phyloP scores from a whole-genome alignment of 2,888 invertebrate species.

The Julus scandinavius region DNA sequence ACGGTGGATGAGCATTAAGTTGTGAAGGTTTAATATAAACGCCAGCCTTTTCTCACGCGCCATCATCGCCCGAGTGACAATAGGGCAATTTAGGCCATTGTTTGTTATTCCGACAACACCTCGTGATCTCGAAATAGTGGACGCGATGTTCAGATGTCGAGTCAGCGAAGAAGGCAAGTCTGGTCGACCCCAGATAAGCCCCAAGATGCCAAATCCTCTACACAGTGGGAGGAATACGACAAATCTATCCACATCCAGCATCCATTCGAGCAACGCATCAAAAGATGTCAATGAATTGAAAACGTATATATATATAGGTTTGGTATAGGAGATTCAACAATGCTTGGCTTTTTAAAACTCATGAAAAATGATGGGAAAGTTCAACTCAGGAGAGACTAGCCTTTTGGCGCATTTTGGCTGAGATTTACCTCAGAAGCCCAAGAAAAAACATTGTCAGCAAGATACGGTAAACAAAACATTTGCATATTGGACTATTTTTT shows the following conservation, averaged over 20 bases:
- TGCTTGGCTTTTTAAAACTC: neutral
- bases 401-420: neutral
- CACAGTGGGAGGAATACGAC: neutral
- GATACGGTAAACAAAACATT: neutral
- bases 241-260: neutral
- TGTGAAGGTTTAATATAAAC: too few relatives aligned
- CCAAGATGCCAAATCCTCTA: neutral
- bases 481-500: neutral
- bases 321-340: neutral
- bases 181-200: conserved; percentile 8
- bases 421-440: neutral
- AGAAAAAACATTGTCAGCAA: neutral
- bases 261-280: neutral
- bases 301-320: neutral
- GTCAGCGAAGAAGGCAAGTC: neutral
- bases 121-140: neutral
- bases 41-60: neutral
- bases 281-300: neutral
- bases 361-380: neutral
- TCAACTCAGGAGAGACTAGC: neutral
- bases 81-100: neutral
- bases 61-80: neutral
- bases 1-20: too few relatives aligned
- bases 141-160: neutral
- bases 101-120: neutral